Evolutionary conservation across 30 jellyfish, hydroid and myxozoan species (phyloP).

Genomic region (Clytia hemisphaerica): DNA sequence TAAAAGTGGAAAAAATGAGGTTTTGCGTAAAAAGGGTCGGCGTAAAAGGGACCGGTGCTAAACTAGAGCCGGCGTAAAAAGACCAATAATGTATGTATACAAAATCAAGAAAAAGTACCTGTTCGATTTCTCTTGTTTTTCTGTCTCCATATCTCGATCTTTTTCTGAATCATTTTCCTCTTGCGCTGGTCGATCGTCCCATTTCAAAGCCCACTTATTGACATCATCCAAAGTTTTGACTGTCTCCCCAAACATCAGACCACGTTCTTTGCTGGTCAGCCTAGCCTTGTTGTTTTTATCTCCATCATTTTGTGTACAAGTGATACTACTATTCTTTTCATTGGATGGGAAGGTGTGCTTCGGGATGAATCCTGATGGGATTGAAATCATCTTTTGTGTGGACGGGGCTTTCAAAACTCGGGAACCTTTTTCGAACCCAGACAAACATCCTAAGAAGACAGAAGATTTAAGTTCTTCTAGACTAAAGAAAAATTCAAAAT

Average conservation of each 20-base stretch:
- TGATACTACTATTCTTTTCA: background rate
- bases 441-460: constrained; percentile 35
- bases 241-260: constrained; percentile 60
- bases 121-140: background rate
- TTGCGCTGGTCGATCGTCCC: constrained; percentile 18
- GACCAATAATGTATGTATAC: too few relatives aligned
- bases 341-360: constrained; percentile 21
- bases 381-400: background rate
- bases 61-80: too few relatives aligned
- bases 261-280: constrained; percentile 51
- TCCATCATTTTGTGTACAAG: background rate
- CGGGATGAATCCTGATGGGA: constrained; percentile 58
- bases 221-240: background rate
- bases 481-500: too few relatives aligned
- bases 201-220: constrained; percentile 22
- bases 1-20: too few relatives aligned
- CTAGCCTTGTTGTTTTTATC: constrained; percentile 6
- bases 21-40: too few relatives aligned
- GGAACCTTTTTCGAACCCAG: constrained; percentile 67
- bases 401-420: constrained; percentile 32
- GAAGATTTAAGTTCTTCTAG: too few relatives aligned
- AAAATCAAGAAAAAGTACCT: too few relatives aligned
- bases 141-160: background rate
- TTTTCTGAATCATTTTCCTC: background rate
- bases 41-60: too few relatives aligned